Base-by-base conservation (phyloP, 2,797 vertebrate species). In the Vireo griseus region DNA sequence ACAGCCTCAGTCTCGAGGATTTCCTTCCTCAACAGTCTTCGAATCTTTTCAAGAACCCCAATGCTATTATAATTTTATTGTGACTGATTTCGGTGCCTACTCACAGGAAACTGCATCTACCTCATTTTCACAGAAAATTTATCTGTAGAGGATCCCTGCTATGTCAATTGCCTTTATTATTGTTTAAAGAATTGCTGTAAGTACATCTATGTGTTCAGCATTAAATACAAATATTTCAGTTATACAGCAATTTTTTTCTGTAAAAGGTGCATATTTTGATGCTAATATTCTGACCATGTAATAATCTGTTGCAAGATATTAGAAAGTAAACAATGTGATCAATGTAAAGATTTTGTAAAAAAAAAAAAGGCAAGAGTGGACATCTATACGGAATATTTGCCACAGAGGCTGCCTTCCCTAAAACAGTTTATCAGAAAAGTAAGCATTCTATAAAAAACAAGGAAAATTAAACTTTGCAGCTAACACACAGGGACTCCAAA, bases 1-100 rank as follows among this genome's bases (percentile, higher is more conserved):
- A 31, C 6, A 66, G 35, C 8, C n/a, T 44, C n/a, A n/a, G 7
- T 6, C 25, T 58, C 0, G 0, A 61, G 42, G 42, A 68, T 65
- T 80, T 75, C 66, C 33, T 83, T 93, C n/a, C 65, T 61, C 54
- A 42, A 14, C 11, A 76, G 35, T 35, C 6, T 73, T 77, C 0
- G 6, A 2, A 42, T 77, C 59, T 72, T 25, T 75, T 75, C 50
- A 81, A 86, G 61, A 24, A 14, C 5, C 5, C 5, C 8, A 68
- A 28, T 40, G 19, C 9, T 44, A 29, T 90, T 54, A 48, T 28
- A 75, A 52, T 4, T 31, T 80, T 12, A 29, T n/a, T 28, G 29
- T 44, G 39, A 69, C 39, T 79, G 42, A 73, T 61, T 78, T 68
- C 1, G 0, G 24, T 81, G 42, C 9, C 28, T 74, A 13, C 58